Percentiles rank a stretch among this genome's conserved stretches.
Evolutionary conservation across 1,140 invertebrate genomes (phyloP).

Genomic region (Anadara kagoshimensis): DNA sequence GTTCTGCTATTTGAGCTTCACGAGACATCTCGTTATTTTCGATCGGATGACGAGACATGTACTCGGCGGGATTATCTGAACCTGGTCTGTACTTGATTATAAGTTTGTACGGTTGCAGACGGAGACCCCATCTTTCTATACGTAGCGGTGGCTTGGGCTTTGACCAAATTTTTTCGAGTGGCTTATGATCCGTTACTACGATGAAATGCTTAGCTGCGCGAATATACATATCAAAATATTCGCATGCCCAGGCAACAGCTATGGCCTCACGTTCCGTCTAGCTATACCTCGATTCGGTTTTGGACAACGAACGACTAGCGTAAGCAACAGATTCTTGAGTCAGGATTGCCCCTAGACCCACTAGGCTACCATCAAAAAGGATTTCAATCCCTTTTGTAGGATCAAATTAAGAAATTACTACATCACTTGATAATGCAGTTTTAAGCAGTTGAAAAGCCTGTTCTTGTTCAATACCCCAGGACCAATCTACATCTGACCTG

Average conservation of each 20-base stretch:
- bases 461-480: constrained; percentile 35
- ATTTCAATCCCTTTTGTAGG: constrained; percentile 28
- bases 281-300: constrained; percentile 59
- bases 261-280: constrained; percentile 72
- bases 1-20: neutral
- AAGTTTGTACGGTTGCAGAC: constrained; percentile 31
- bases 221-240: constrained; percentile 72
- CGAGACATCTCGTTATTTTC: neutral
- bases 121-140: constrained; percentile 44
- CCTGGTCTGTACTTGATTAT: constrained; percentile 13
- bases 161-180: constrained; percentile 47
- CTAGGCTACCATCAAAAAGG: constrained; percentile 39
- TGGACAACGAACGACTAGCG: constrained; percentile 39
- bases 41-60: constrained; percentile 12
- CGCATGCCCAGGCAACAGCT: constrained; percentile 70
- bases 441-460: constrained; percentile 20
- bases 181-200: constrained; percentile 68
- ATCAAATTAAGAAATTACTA: constrained; percentile 42
- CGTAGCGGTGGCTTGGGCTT: constrained; percentile 34
- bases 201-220: constrained; percentile 64
- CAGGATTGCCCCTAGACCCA: constrained; percentile 35
- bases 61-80: neutral
- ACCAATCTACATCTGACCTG: constrained; percentile 12
- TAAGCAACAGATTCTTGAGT: constrained; percentile 51
- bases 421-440: constrained; percentile 24